These are phyloP conservation scores for Trematocara nigrifrons DNA, from an alignment of 2,113 vertebrate species.

Conservation along the genomic window DNA sequence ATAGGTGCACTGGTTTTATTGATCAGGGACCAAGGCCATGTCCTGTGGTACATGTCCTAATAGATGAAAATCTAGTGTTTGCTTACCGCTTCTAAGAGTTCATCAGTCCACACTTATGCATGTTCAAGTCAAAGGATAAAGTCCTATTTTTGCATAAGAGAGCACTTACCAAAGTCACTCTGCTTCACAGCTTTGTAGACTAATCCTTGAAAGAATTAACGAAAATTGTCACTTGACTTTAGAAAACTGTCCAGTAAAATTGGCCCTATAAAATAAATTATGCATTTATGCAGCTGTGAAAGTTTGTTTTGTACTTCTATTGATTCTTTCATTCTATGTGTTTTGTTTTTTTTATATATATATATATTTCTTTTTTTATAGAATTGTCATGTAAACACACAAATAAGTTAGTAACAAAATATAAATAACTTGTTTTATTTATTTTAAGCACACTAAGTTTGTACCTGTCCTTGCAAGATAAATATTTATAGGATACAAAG, in stretches of 20 bases:
- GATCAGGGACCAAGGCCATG: slow-evolving; percentile 53
- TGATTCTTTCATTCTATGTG: background rate
- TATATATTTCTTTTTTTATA: background rate
- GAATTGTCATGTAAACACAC: background rate
- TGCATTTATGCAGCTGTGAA: background rate
- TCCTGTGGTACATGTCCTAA: slow-evolving; percentile 36
- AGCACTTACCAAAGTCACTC: background rate
- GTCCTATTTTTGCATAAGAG: slow-evolving; percentile 11
- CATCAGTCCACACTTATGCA: slow-evolving; percentile 37
- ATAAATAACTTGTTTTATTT: background rate
- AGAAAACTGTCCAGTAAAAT: background rate
- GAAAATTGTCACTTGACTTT: background rate
- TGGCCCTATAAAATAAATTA: background rate
- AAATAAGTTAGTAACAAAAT: background rate
- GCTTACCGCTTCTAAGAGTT: slow-evolving; percentile 27
- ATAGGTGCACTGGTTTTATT: background rate
- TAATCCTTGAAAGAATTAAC: background rate
- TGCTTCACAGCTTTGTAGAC: background rate
- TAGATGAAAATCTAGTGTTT: slow-evolving; percentile 36
- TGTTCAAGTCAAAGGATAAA: slow-evolving; percentile 32
- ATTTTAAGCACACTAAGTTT: background rate
- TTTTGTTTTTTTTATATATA: background rate
- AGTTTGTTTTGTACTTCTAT: background rate
- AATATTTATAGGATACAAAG: background rate
- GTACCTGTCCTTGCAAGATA: background rate